Conservation (phyloP, 2,113 vertebrate species). For the Tetrao urogallus region DNA sequence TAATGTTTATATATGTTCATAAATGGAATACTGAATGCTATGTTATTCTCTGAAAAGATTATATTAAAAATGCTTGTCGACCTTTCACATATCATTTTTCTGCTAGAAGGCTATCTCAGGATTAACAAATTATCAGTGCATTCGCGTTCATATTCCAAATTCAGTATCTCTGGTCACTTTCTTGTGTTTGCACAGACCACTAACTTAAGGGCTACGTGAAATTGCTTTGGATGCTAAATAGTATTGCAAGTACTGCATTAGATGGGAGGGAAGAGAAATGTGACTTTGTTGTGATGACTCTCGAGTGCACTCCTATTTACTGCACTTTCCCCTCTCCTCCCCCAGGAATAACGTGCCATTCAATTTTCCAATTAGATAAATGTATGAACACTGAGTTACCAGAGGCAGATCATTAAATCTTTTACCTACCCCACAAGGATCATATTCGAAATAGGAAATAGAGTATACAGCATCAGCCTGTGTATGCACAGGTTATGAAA, state of each 20-base stretch:
- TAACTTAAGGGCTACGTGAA: background rate
- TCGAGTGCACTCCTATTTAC: background rate
- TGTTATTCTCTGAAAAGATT: background rate
- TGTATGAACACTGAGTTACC: conserved; percentile 34
- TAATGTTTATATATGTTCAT: background rate
- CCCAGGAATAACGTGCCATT: background rate
- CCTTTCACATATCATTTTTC: background rate
- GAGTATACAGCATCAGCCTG: background rate
- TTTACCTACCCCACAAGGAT: conserved; percentile 33
- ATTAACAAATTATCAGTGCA: background rate
- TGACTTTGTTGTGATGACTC: conserved; percentile 36
- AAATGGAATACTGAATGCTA: background rate
- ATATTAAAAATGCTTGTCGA: fast-evolving
- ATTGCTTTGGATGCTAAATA: conserved; percentile 9
- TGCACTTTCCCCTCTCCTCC: background rate
- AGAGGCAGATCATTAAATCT: conserved; percentile 36
- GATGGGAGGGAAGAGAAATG: conserved; percentile 22
- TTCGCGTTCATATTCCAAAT: conserved; percentile 17
- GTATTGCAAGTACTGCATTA: conserved; percentile 7
- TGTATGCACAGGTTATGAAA: background rate
- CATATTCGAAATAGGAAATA: conserved; percentile 1
- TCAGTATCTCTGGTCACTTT: background rate
- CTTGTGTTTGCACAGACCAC: background rate
- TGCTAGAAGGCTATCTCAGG: background rate
- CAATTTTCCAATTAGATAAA: conserved; percentile 57